Base-by-base conservation (phyloP, 2,888 invertebrate species). In the Coremacera marginata region DNA sequence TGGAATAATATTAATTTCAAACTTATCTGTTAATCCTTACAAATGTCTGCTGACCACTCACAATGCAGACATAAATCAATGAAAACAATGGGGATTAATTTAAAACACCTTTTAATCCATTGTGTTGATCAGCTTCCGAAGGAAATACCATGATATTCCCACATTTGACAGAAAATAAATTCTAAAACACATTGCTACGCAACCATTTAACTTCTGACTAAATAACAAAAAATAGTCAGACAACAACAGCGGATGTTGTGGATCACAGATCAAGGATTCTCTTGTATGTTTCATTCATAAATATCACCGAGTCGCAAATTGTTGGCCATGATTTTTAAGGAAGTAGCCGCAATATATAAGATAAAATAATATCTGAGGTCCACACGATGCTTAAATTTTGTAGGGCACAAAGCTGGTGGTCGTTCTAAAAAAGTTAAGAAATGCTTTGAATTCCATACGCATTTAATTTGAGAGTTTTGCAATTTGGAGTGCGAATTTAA, bases 391-490 rank as follows among this genome's bases (percentile, higher is more conserved):
- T 37, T n/a, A 70, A 27, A 25, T 34, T 57, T 31, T 19, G 49
- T 74, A 52, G 65, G 37, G 55, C 74, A 67, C 74, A 9, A 67
- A 55, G 65, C 52, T 25, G 74, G 74, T 74, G 74, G 74, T 74
- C 74, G 74, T 27, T 16, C 9, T 19, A 27, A 11, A 44, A 31
- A 27, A 62, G 16, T 52, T 11, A 44, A 25, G 55, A 25, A 65
- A 67, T 55, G 65, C 11, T 37, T 67, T 22, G 25, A 25, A 65
- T 74, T 55, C 60, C 67, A 49, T 8, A 65, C 31, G 27, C 74
- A 74, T 67, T 63, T n/a, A 37, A 25, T 63, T 49, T 27, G 22
- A 49, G 37, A 14, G 51, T 52, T 63, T 31, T 27, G 63, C 27
- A 52, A 63, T 63, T 63, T 63, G 63, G n/a, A 16, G 51, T 52